Percentiles rank a stretch among this genome's conserved stretches.
Evolutionary conservation across 2,797 vertebrate genomes (phyloP).

Genomic region (Sebastolobus altivelis): DNA sequence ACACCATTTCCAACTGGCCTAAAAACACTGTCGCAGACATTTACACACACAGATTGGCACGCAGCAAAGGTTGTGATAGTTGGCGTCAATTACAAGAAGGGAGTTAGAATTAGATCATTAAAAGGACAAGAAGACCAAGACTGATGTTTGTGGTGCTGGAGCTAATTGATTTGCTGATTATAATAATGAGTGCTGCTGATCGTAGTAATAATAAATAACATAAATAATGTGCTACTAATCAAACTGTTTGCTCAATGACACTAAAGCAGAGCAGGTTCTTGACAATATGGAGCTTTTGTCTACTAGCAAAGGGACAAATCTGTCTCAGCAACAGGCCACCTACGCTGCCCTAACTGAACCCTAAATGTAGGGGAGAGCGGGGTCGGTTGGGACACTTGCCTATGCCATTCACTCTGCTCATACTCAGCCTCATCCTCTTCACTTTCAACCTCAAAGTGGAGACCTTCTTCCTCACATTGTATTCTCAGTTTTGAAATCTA

Average conservation of each 20-base stretch:
- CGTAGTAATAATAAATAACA: not conserved
- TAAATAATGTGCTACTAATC: conserved; percentile 3
- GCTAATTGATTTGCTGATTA: conserved; percentile 32
- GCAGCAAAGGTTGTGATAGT: conserved; percentile 6
- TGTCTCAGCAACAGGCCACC: not conserved
- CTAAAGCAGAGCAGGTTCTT: conserved; percentile 11
- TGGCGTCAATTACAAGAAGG: conserved; percentile 5
- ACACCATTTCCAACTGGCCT: conserved; percentile 13
- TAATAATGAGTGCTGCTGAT: conserved; percentile 20
- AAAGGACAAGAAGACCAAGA: conserved; percentile 21
- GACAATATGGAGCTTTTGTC: conserved; percentile 11
- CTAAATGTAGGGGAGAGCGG: no score
- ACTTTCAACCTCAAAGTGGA: no score
- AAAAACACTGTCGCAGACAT: conserved; percentile 22
- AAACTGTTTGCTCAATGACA: conserved; percentile 12
- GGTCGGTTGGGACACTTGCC: no score
- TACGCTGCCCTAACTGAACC: not conserved
- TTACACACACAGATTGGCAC: not conserved
- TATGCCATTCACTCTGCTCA: no score
- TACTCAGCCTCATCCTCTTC: no score
- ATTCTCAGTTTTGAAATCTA: no score
- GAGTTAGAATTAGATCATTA: conserved; percentile 12
- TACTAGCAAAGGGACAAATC: conserved; percentile 18
- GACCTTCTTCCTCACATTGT: no score
- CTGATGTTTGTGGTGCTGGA: not conserved